Percentiles rank a stretch among this genome's conserved stretches.
Evolutionary conservation across 1,140 invertebrate genomes (phyloP).

Genomic region (Ceratina japonica): DNA sequence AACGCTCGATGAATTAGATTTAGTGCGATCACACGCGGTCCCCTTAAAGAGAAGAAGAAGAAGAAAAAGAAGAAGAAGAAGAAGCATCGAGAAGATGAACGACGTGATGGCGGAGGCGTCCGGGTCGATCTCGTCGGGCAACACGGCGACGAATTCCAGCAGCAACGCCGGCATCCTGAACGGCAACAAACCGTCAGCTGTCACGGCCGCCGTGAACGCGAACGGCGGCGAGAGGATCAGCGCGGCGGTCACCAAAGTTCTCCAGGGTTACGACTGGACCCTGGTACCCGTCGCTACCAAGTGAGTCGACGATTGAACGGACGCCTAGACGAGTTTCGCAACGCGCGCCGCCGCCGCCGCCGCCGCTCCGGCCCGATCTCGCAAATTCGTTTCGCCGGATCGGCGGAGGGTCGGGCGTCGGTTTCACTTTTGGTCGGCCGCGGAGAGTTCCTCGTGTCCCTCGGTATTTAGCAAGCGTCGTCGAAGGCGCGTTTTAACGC

Average conservation of each 20-base stretch:
- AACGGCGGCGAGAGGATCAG: constrained; percentile 82
- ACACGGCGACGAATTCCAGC: constrained; percentile 47
- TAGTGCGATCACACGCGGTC: neutral
- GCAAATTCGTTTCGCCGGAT: no score
- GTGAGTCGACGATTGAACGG: constrained; percentile 78
- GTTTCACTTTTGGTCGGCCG: neutral
- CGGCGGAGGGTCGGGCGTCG: neutral
- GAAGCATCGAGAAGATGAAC: constrained; percentile 61
- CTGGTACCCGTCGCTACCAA: constrained; percentile 89
- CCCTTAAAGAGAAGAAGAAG: neutral
- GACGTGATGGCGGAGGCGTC: constrained; percentile 57
- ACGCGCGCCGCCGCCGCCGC: neutral
- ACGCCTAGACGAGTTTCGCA: neutral
- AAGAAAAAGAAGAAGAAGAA: no score
- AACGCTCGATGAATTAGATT: constrained; percentile 5
- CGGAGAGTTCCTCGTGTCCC: neutral
- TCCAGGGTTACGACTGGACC: constrained; percentile 92
- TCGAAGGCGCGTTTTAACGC: constrained; percentile 21
- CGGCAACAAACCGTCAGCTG: constrained; percentile 17
- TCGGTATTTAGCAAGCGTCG: constrained; percentile 39
- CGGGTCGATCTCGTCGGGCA: constrained; percentile 30
- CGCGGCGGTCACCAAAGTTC: constrained; percentile 86
- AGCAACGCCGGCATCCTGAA: constrained; percentile 51
- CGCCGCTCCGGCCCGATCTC: neutral
- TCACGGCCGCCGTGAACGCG: constrained; percentile 51